A percentile compares a stretch with the other conserved stretches of the same genome.
These are phyloP conservation scores for Cheirogaleus major DNA, from an alignment of 2,797 vertebrate species.

Conservation along the genomic window DNA sequence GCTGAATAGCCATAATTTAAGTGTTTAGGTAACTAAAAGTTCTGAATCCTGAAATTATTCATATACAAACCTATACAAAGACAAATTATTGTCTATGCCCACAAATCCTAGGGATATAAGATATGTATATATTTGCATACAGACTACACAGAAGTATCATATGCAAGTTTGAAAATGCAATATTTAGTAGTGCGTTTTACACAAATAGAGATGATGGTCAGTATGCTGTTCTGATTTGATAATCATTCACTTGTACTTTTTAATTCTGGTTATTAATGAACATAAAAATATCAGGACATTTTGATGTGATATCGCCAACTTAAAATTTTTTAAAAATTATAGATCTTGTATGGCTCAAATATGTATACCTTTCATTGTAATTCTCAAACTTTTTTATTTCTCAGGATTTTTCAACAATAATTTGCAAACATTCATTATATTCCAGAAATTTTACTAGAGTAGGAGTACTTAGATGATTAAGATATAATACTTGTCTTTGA, in stretches of 20 bases:
- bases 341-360: neutral
- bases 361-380: neutral
- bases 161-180: neutral
- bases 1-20: neutral
- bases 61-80: neutral
- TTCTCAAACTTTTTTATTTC: neutral
- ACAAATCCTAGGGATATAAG: neutral
- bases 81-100: neutral
- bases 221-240: neutral
- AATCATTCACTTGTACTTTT: neutral
- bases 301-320: neutral
- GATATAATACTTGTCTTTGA: neutral
- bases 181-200: neutral
- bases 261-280: neutral
- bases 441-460: neutral
- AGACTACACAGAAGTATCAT: neutral
- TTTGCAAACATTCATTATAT: neutral
- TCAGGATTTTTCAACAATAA: neutral
- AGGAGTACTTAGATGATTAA: neutral
- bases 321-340: neutral
- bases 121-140: neutral
- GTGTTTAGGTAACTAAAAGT: neutral
- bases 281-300: neutral
- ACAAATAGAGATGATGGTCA: neutral
- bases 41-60: constrained; percentile 28